Conservation (phyloP, 1,140 invertebrate genomes). For the Brachionus rotundiformis region DNA sequence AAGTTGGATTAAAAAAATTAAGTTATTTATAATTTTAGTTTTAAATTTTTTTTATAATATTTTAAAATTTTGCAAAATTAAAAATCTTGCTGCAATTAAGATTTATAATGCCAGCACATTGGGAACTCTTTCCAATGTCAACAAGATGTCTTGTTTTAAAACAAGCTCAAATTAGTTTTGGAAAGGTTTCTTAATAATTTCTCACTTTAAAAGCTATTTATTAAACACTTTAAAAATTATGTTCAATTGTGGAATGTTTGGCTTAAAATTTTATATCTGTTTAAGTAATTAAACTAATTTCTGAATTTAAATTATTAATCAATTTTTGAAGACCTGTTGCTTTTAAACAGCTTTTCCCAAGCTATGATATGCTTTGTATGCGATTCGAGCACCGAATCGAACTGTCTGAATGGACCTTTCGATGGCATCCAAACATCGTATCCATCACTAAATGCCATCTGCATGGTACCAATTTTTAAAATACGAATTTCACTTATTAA, state of each 20-base stretch:
- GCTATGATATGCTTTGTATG: neutral
- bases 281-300: neutral
- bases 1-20: too few relatives aligned
- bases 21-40: too few relatives aligned
- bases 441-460: neutral
- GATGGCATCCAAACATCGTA: neutral
- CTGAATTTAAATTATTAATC: neutral
- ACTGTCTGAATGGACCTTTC: constrained; percentile 9
- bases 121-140: too few relatives aligned
- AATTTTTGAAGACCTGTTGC: neutral
- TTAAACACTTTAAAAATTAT: neutral
- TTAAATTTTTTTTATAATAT: too few relatives aligned
- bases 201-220: neutral
- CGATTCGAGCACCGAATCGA: neutral
- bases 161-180: neutral
- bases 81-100: too few relatives aligned
- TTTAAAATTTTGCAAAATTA: too few relatives aligned
- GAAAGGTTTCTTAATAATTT: neutral
- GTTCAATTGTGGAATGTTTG: neutral
- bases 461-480: neutral
- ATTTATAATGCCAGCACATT: too few relatives aligned
- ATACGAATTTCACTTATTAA: neutral
- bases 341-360: neutral
- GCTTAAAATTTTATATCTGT: neutral
- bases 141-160: too few relatives aligned